Conservation (phyloP, 2,113 vertebrate genomes). For the Heterotilapia buettikoferi region DNA sequence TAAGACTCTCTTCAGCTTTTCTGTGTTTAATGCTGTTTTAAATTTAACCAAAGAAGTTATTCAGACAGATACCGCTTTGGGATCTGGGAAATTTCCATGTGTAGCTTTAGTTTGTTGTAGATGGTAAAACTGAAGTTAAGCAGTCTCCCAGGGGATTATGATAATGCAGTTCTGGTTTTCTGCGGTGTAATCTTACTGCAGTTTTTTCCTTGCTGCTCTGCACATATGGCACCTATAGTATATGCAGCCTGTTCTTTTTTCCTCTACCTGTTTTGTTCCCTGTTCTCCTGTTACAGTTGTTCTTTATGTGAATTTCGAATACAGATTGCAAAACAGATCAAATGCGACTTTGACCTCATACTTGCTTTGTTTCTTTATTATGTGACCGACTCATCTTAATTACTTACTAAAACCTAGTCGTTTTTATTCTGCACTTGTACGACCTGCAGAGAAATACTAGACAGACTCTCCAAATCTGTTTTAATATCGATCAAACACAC, state of each 20-base stretch:
- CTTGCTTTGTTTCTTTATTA: neutral
- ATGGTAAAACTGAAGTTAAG: neutral
- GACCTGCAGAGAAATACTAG: neutral
- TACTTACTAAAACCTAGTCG: neutral
- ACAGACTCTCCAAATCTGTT: neutral
- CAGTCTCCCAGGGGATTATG: neutral
- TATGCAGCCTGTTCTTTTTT: neutral
- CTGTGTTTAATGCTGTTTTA: neutral
- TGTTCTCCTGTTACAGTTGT: neutral
- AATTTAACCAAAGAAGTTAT: neutral
- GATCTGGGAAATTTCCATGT: neutral
- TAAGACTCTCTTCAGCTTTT: neutral
- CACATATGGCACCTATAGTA: neutral
- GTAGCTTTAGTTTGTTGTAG: neutral
- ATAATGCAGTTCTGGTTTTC: neutral
- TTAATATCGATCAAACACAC: neutral
- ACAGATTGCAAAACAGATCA: neutral
- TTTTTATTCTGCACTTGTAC: neutral
- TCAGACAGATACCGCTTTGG: neutral
- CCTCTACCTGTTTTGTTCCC: neutral
- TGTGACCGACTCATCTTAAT: neutral
- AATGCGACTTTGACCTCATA: neutral
- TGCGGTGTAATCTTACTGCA: neutral
- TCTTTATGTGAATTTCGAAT: neutral
- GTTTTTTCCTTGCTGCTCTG: neutral